Evolutionary conservation across 2,888 invertebrate species (phyloP), one percentile per base, ranked within the genome.

Genomic region (Tineola bisselliella): DNA sequence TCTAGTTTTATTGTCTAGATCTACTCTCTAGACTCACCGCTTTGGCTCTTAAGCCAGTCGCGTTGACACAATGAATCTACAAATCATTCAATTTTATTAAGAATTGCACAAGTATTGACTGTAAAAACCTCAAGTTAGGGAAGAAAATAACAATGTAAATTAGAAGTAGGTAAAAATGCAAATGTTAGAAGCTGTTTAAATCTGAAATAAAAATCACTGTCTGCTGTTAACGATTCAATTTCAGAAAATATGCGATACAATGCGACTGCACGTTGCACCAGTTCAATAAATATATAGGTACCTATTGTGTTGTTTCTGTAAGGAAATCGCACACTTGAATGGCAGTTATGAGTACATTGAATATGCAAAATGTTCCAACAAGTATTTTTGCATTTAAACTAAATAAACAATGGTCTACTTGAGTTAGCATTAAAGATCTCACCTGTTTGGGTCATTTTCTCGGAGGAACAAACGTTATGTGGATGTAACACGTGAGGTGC

Each of bases 381-480:
- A 1, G 13, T 17, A 48, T 48, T 48, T 13, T 5, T 17, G 17
- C n/a, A n/a, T n/a, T n/a, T n/a, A n/a, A n/a, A n/a, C n/a, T n/a
- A n/a, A n/a, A n/a, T n/a, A n/a, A n/a, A n/a, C n/a, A n/a, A n/a
- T n/a, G n/a, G n/a, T n/a, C n/a, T 25, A 25, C 25, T 25, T 25
- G 25, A 25, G 25, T 6, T 38, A 12, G 10, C 3, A 38, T 8
- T 48, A 48, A 48, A 13, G 48, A 48, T 13, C 25, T 74, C 81
- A 89, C 91, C 91, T 66, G 95, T 94, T 83, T 95, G 95, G 4
- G 95, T 95, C 91, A 94, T 95, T 78, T 95, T 95, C 76, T 95
- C 95, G 48, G 93, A 94, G 60, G 93, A 94, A 77, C 93, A 94
- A 38, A 94, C 90, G 62, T 87, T 87, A 64, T 83, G 81, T 0